Evolutionary conservation across 2,888 invertebrate species (phyloP).

Genomic region (Octodonta nipae): DNA sequence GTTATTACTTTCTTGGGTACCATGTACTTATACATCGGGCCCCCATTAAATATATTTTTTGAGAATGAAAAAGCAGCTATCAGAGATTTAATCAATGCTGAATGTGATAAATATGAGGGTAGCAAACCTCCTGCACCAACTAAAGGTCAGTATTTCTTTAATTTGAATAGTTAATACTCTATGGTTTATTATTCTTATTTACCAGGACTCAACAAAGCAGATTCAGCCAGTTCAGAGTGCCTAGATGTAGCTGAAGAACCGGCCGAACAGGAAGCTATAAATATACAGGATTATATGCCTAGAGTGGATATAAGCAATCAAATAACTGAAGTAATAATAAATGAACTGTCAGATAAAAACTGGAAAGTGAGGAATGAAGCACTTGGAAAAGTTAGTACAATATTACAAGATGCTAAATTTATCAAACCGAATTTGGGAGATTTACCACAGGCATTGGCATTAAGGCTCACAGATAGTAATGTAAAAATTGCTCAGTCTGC

Average conservation of each 20-base stretch:
- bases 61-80: slow-evolving; percentile 77
- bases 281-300: slow-evolving; percentile 58
- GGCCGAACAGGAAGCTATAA: slow-evolving; percentile 35
- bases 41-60: slow-evolving; percentile 60
- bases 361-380: slow-evolving; percentile 83
- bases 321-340: slow-evolving; percentile 67
- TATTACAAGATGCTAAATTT: slow-evolving; percentile 62
- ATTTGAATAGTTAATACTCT: too few relatives aligned
- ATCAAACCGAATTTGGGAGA: slow-evolving; percentile 77
- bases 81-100: slow-evolving; percentile 70
- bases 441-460: slow-evolving; percentile 63
- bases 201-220: slow-evolving; percentile 29
- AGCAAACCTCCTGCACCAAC: slow-evolving; percentile 64
- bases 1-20: slow-evolving; percentile 62
- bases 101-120: slow-evolving; percentile 69
- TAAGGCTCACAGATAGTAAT: slow-evolving; percentile 77
- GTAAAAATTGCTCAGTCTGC: slow-evolving; percentile 79
- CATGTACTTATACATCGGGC: slow-evolving; percentile 71
- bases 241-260: slow-evolving; percentile 34
- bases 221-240: slow-evolving; percentile 43
- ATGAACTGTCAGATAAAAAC: slow-evolving; percentile 75
- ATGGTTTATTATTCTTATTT: slow-evolving; percentile 7
- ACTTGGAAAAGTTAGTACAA: slow-evolving; percentile 54
- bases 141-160: slow-evolving; percentile 38
- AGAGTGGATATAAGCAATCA: slow-evolving; percentile 69